phyloP scores from a whole-genome alignment of 2,113 vertebrate species.

The Arizona elegans region DNA sequence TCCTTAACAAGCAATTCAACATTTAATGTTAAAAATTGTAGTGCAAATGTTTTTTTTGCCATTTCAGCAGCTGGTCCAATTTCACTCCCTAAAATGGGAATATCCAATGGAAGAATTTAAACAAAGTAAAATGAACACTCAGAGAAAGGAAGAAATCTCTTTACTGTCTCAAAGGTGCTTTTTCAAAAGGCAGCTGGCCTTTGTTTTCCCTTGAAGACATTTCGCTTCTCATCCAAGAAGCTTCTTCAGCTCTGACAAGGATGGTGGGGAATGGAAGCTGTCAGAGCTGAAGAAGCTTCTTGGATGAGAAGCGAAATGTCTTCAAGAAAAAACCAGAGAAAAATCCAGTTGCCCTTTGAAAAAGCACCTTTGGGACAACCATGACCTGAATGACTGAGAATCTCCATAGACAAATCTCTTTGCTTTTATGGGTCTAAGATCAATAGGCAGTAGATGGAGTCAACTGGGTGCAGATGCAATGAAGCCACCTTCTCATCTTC shows the following conservation, averaged over 20 bases:
- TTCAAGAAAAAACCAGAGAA: not conserved
- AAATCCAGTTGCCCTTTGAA: too few relatives aligned
- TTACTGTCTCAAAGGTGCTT: not conserved
- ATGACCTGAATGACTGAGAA: not conserved
- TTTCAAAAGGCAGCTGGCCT: not conserved
- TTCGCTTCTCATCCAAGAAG: too few relatives aligned
- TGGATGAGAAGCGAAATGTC: not conserved
- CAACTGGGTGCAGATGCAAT: not conserved
- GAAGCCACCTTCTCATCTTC: not conserved
- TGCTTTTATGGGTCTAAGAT: constrained; percentile 2
- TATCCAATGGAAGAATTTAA: constrained; percentile 27
- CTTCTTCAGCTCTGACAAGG: too few relatives aligned
- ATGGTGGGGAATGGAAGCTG: too few relatives aligned
- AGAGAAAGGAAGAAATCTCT: not conserved
- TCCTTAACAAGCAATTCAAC: constrained; percentile 34
- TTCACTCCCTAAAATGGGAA: constrained; percentile 2
- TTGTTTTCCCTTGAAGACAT: too few relatives aligned
- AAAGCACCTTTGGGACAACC: not conserved
- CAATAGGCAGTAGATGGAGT: not conserved
- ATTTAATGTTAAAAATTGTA: constrained; percentile 4
- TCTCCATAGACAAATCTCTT: not conserved
- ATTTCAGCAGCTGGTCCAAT: not conserved
- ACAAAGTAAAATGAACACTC: constrained; percentile 20
- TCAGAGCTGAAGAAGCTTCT: not conserved
- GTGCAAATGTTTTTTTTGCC: constrained; percentile 42